Evolutionary conservation across 2,888 invertebrate genomes (phyloP).

Genomic region (Pristionchus entomophagus): DNA sequence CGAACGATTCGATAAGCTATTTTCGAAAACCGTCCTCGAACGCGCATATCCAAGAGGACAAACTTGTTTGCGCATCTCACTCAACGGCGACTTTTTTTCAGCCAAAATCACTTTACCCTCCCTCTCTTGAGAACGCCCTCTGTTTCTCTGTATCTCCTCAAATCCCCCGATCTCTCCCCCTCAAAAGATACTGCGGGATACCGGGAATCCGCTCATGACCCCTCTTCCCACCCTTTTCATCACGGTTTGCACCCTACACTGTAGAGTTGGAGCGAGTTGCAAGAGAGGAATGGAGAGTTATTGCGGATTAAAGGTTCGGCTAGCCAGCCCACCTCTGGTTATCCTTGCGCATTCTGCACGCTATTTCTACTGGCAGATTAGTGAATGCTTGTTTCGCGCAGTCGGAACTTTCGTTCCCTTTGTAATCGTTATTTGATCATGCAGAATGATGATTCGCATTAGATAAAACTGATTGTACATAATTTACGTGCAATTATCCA

Average conservation of each 20-base stretch:
- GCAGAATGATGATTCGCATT: too few species aligned
- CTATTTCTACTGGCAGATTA: neutral
- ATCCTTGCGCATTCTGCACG: neutral
- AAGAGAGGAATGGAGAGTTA: too few species aligned
- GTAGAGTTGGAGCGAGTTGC: too few species aligned
- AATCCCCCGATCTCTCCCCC: neutral
- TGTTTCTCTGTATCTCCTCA: neutral
- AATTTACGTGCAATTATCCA: too few species aligned
- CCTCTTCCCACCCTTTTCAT: constrained; percentile 40
- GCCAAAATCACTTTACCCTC: constrained; percentile 20
- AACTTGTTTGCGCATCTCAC: constrained; percentile 11
- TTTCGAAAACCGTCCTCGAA: neutral
- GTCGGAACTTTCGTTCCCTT: too few species aligned
- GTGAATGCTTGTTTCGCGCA: too few species aligned
- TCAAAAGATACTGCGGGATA: constrained; percentile 26
- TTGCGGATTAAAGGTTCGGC: too few species aligned
- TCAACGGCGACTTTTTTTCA: neutral
- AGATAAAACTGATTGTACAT: too few species aligned
- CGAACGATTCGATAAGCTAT: too few species aligned
- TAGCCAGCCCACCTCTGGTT: neutral
- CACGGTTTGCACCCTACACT: neutral
- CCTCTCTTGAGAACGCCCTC: neutral
- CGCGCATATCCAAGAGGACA: neutral
- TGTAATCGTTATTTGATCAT: too few species aligned
- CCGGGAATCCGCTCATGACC: constrained; percentile 12